These are phyloP conservation scores for Eumaeus atala DNA, from an alignment of 1,140 invertebrate genomes.

Conservation along the genomic window DNA sequence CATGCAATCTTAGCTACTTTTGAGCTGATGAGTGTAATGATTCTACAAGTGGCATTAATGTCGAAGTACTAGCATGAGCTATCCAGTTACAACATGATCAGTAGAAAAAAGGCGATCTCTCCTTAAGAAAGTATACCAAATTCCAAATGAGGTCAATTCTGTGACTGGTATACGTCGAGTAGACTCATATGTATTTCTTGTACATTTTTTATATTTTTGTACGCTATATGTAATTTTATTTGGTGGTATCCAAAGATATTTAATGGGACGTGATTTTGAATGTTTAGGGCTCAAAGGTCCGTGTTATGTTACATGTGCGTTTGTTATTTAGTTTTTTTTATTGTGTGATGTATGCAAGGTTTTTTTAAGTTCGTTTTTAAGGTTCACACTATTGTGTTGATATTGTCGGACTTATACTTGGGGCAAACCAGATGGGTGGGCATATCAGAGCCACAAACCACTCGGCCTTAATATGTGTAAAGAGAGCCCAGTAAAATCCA, in stretches of 20 bases:
- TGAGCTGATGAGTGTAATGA: too few relatives aligned
- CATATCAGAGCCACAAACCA: too few relatives aligned
- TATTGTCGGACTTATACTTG: too few relatives aligned
- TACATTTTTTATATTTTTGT: slow-evolving; percentile 71
- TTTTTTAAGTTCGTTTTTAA: slow-evolving; percentile 24
- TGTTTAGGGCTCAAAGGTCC: slow-evolving; percentile 56
- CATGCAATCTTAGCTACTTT: too few relatives aligned
- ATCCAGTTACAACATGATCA: too few relatives aligned
- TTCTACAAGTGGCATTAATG: too few relatives aligned
- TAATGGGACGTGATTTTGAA: slow-evolving; percentile 68
- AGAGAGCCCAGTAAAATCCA: too few relatives aligned
- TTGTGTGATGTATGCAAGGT: slow-evolving; percentile 26
- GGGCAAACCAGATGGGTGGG: too few relatives aligned
- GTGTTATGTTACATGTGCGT: slow-evolving; percentile 45
- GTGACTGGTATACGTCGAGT: slow-evolving; percentile 9
- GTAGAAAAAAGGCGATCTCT: neutral
- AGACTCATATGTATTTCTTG: slow-evolving; percentile 44
- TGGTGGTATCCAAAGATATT: slow-evolving; percentile 71
- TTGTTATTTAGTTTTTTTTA: slow-evolving; percentile 46
- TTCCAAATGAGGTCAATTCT: slow-evolving; percentile 17
- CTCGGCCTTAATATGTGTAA: too few relatives aligned
- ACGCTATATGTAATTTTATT: slow-evolving; percentile 60
- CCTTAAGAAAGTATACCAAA: slow-evolving; percentile 23
- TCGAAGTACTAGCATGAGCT: too few relatives aligned
- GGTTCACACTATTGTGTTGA: neutral